Base-by-base conservation (phyloP, 2,797 vertebrate species). In the Esox masquinongy region DNA sequence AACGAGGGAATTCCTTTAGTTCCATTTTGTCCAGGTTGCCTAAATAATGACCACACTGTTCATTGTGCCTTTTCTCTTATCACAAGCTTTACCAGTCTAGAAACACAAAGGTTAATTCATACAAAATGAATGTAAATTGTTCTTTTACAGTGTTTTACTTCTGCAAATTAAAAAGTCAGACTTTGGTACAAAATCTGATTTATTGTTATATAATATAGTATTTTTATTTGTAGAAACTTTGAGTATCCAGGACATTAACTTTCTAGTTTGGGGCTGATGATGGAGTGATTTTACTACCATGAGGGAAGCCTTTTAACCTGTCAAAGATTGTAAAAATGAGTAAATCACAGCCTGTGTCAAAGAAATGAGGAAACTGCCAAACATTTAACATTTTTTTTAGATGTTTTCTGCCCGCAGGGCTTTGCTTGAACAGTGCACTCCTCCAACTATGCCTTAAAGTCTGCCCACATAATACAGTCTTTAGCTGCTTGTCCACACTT, bases 21-120 rank as follows among this genome's bases (percentile, higher is more conserved):
- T 82, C 76, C 61, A 64, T 74, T 68, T 77, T 89, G 84, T 87
- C 88, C 89, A 87, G 67, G 79, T 74, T 90, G 90, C 90, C 89
- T 91, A 90, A 88, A 77, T 83, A 86, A 87, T 74, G 81, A 85
- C 82, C 80, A 74, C 85, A 87, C 76, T 70, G 80, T 68, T 74
- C 71, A 70, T 75, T 76, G 92, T 93, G 92, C 92, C 92, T 94
- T 93, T 82, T 72, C 77, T 90, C 88, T 90, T 24, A 72, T 75
- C n/a, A 53, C 68, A 90, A 85, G 78, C 70, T 82, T 82, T 87
- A 83, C 59, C 81, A 79, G 79, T 80, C 72, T 78, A 79, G 74
- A 78, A 76, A 72, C 75, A 82, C 66, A 71, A 64, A 29, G 14
- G 61, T 64, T 26, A 26, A 64, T 29, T 16, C 5, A 82, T 75